Percentiles rank a stretch among this genome's conserved stretches.
Conservation (phyloP, 2,888 invertebrate species). For the Rotaria macrura region DNA sequence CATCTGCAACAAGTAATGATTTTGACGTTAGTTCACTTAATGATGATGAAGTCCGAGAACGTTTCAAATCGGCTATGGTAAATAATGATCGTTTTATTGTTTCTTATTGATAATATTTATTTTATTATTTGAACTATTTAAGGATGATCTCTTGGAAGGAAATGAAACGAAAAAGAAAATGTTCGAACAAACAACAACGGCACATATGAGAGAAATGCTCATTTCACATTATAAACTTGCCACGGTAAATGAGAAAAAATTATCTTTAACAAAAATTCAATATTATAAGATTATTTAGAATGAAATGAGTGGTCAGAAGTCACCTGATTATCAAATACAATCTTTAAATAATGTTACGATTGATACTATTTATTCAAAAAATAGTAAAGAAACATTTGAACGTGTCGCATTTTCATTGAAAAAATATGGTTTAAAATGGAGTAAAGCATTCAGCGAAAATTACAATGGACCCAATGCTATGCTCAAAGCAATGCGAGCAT, state of each 20-base stretch:
- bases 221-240: constrained; percentile 13
- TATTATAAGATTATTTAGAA: not conserved
- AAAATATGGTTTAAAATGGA: constrained; percentile 21
- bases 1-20: not conserved
- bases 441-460: not conserved
- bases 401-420: constrained; percentile 7
- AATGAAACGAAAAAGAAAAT: constrained; percentile 9
- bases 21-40: not conserved
- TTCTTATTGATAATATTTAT: not conserved
- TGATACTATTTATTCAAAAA: not conserved
- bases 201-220: constrained; percentile 15
- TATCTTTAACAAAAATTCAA: too few species aligned
- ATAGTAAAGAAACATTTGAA: constrained; percentile 17
- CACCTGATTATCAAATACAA: not conserved
- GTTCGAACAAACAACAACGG: not conserved
- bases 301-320: constrained; percentile 11
- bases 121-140: not conserved
- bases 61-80: constrained; percentile 4
- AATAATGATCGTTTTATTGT: not conserved
- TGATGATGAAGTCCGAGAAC: constrained; percentile 17
- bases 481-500: not conserved
- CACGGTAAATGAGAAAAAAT: not conserved
- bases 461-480: not conserved
- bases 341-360: not conserved
- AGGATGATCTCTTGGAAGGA: constrained; percentile 9